These are phyloP conservation scores for Watsonalla binaria DNA, from an alignment of 2,888 invertebrate species.

Conservation along the genomic window DNA sequence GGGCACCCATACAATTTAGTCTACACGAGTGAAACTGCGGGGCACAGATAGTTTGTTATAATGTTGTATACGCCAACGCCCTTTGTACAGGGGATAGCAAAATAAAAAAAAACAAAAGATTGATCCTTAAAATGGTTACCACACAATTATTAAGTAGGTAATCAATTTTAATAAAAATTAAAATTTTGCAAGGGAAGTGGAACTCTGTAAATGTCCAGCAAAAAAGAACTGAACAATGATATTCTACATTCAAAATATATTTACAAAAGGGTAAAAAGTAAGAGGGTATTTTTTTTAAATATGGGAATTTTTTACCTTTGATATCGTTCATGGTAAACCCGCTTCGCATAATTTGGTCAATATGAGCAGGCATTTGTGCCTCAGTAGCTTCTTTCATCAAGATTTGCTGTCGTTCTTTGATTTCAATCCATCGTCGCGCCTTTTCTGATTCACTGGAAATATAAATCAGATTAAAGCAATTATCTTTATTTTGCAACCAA, in stretches of 20 bases:
- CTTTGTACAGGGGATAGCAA: too few relatives aligned
- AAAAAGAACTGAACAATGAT: not conserved
- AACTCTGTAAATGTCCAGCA: too few relatives aligned
- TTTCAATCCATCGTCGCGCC: constrained; percentile 92
- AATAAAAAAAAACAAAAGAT: too few relatives aligned
- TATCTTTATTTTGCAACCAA: too few relatives aligned
- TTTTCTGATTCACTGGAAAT: constrained; percentile 87
- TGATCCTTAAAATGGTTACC: too few relatives aligned
- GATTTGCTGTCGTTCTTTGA: constrained; percentile 89
- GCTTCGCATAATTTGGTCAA: constrained; percentile 94
- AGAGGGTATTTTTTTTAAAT: not conserved
- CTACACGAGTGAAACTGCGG: too few relatives aligned
- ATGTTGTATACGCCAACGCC: too few relatives aligned
- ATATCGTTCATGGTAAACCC: constrained; percentile 95
- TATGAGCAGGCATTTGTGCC: constrained; percentile 84
- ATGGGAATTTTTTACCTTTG: constrained; percentile 80
- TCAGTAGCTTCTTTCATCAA: constrained; percentile 86
- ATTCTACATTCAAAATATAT: not conserved
- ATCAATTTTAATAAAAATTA: too few relatives aligned
- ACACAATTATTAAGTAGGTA: too few relatives aligned
- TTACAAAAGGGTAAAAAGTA: not conserved
- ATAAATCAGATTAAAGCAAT: not conserved
- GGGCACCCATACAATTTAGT: too few relatives aligned
- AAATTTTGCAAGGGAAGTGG: not conserved
- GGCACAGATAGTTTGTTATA: too few relatives aligned